Evolutionary conservation across 2,888 invertebrate species (phyloP).

Genomic region (Tricholauxania praeusta): DNA sequence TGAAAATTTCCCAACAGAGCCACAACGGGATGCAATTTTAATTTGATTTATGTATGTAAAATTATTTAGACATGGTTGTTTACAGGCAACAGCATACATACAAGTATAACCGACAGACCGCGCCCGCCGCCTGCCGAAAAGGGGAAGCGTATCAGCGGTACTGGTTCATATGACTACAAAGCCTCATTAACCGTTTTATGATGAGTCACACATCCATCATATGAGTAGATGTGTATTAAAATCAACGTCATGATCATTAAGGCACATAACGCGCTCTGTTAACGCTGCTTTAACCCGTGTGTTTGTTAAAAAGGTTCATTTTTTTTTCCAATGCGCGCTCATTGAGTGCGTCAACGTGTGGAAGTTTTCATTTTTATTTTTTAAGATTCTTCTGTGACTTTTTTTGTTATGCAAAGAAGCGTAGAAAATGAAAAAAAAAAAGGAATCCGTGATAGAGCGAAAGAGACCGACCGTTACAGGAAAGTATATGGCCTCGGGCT

Average conservation of each 20-base stretch:
- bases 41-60: slow-evolving; percentile 10
- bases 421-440: no score
- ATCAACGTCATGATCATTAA: slow-evolving; percentile 35
- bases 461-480: slow-evolving; percentile 10
- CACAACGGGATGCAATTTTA: slow-evolving; percentile 12
- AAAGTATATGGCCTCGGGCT: slow-evolving; percentile 56
- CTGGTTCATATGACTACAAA: neutral
- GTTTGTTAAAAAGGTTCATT: no score
- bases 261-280: slow-evolving; percentile 5
- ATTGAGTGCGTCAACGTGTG: no score
- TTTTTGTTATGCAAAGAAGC: no score
- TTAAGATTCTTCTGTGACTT: no score
- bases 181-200: slow-evolving; percentile 47
- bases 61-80: neutral
- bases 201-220: slow-evolving; percentile 57
- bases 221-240: neutral
- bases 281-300: no score
- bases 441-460: neutral
- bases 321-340: no score
- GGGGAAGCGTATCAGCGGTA: neutral
- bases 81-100: neutral
- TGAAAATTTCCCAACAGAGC: slow-evolving; percentile 18
- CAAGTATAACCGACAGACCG: neutral
- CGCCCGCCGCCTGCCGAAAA: neutral
- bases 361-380: no score